phyloP scores from a whole-genome alignment of 2,797 vertebrate genomes.

The Paratrypauchen microcephalus region DNA sequence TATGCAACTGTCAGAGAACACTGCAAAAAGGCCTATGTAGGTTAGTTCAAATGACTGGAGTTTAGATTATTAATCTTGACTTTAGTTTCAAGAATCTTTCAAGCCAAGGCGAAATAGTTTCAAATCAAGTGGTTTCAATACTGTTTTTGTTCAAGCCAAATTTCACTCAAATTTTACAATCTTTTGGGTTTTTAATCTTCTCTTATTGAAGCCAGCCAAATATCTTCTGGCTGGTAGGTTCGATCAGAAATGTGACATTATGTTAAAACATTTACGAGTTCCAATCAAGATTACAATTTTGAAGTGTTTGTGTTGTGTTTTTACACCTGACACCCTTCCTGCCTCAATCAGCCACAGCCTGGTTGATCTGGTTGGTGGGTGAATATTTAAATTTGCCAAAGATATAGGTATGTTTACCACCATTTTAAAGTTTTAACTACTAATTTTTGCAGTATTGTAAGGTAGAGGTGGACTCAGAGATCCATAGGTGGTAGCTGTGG shows the following conservation, averaged over 20 bases:
- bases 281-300: not conserved
- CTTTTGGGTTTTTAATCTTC: too few species aligned
- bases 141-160: not conserved
- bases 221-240: not conserved
- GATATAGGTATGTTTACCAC: too few species aligned
- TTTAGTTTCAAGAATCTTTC: not conserved
- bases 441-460: not conserved
- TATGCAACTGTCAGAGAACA: slow-evolving; percentile 65
- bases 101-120: not conserved
- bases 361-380: too few species aligned
- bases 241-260: not conserved
- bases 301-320: not conserved
- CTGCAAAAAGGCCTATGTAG: not conserved
- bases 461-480: slow-evolving; percentile 36
- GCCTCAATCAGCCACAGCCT: too few species aligned
- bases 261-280: not conserved
- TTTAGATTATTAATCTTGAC: not conserved
- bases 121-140: not conserved
- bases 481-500: slow-evolving; percentile 29
- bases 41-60: not conserved
- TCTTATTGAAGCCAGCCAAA: not conserved
- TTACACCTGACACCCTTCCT: too few species aligned
- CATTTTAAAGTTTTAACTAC: not conserved
- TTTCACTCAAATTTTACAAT: too few species aligned
- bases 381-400: too few species aligned